Base-by-base conservation (phyloP, 2,113 vertebrate genomes). In the Spermophilus dauricus region DNA sequence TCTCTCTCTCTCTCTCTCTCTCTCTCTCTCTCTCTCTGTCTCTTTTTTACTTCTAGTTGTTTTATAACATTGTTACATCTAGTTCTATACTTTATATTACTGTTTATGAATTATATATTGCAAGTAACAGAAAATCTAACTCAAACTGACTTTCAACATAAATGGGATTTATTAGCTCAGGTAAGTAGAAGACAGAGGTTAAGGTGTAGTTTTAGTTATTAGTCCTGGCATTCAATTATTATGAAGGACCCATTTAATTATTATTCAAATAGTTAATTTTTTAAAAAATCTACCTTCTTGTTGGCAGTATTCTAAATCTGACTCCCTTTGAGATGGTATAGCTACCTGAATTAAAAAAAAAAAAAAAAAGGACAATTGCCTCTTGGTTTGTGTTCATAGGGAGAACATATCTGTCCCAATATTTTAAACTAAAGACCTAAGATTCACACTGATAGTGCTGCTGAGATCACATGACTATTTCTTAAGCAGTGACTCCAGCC, bases 41-140 rank as follows among this genome's bases (percentile, higher is more conserved):
- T 16, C 51, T 53, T 13, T 45, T 51, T 51, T 51, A 28, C 5
- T 56, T 28, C 20, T 85, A 24, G 42, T 93, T 82, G 26, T 86
- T 81, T 94, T 84, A 73, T 85, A 39, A 30, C 2, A 8, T 72
- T 65, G 28, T 94, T 42, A 39, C 42, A 73, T 93, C 30, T 95
- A 58, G 4, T 48, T 96, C 85, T 70, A 22, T 42, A 24, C 67
- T 87, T 93, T 76, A 48, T 58, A 90, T 96, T 92, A 56, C 20
- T 87, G 69, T 92, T 58, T 24, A 91, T 24, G 53, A 12, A 4
- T 56, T 83, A 24, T 72, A 24, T 72, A 48, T 48, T 69, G 2
- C 34, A 96, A 84, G 11, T 56, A 89, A 92, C 17, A 89, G 78
- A 95, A 94, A 87, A 81, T 61, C 0, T 1, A 94, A 70, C 48